phyloP scores from a whole-genome alignment of 2,113 vertebrate species.

The Amphiprion percula region DNA sequence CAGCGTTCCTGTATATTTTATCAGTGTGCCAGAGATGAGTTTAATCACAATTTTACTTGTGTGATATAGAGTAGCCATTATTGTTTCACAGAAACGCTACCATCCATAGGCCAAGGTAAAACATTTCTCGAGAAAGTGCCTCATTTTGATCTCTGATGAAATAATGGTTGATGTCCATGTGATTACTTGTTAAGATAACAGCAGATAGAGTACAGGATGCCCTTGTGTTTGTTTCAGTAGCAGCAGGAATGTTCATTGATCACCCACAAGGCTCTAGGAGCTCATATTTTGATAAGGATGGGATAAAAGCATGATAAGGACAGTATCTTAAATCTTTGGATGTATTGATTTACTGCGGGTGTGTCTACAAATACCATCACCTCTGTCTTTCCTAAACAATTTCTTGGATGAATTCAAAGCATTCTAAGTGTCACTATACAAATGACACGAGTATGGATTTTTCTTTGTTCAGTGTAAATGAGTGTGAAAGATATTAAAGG shows the following conservation, averaged over 20 bases:
- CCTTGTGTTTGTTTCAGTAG: conserved; percentile 79
- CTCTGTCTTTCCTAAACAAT: conserved; percentile 46
- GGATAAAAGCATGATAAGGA: conserved; percentile 78
- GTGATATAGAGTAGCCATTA: background rate
- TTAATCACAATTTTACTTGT: background rate
- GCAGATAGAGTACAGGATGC: conserved; percentile 46
- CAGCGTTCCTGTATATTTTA: background rate
- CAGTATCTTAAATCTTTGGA: conserved; percentile 76
- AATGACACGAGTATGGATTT: background rate
- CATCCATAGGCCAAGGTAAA: background rate
- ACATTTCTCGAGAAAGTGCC: conserved; percentile 29
- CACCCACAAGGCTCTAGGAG: conserved; percentile 56
- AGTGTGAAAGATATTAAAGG: background rate
- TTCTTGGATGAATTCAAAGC: conserved; percentile 23
- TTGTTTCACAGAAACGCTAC: background rate
- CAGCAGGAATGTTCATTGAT: conserved; percentile 73
- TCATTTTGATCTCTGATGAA: conserved; percentile 52
- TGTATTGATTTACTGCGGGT: conserved; percentile 78
- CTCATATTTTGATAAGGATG: conserved; percentile 79
- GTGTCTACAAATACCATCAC: conserved; percentile 38
- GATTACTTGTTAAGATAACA: conserved; percentile 71
- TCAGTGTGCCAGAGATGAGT: background rate
- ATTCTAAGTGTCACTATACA: conserved; percentile 27
- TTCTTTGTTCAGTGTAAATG: background rate
- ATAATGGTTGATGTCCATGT: conserved; percentile 60